These are phyloP conservation scores for Stigmatopora argus DNA, from an alignment of 2,113 vertebrate genomes.

Conservation along the genomic window DNA sequence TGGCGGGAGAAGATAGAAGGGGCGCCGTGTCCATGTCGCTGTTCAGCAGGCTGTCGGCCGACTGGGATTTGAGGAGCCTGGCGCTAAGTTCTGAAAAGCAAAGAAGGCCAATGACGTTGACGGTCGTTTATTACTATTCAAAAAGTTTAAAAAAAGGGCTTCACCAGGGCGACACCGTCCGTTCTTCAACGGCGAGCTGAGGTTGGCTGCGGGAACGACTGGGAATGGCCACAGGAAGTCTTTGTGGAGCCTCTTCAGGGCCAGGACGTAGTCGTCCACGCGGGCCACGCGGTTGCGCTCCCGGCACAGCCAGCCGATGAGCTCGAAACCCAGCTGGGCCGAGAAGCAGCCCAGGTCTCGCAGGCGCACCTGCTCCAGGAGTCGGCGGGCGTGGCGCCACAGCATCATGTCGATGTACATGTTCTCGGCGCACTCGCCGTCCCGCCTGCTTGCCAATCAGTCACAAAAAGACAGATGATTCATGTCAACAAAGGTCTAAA, in stretches of 20 bases:
- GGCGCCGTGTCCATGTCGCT: slow-evolving; percentile 78
- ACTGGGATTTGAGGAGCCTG: slow-evolving; percentile 84
- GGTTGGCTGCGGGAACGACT: slow-evolving; percentile 79
- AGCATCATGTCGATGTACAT: slow-evolving; percentile 99
- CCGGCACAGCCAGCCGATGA: slow-evolving; percentile 91
- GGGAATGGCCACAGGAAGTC: slow-evolving; percentile 97
- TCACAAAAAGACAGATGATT: background rate
- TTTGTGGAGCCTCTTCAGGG: slow-evolving; percentile 88
- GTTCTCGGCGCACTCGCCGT: slow-evolving; percentile 84
- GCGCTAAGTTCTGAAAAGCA: slow-evolving; percentile 74
- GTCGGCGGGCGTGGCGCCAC: slow-evolving; percentile 89
- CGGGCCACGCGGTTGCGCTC: slow-evolving; percentile 87
- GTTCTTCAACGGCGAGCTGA: slow-evolving; percentile 90
- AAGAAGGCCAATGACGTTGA: background rate
- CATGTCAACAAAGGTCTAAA: background rate
- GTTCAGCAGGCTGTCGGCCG: slow-evolving; percentile 82
- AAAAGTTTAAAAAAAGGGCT: background rate
- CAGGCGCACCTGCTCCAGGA: slow-evolving; percentile 89
- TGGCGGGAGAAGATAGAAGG: slow-evolving; percentile 62
- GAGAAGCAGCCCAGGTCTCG: slow-evolving; percentile 94
- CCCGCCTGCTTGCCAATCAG: slow-evolving; percentile 42
- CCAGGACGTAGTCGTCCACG: slow-evolving; percentile 84
- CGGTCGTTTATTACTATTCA: no score
- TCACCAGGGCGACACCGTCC: slow-evolving; percentile 85
- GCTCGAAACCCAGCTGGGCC: slow-evolving; percentile 91